Percentiles rank a stretch among this genome's conserved stretches.
Conservation (phyloP, 2,113 vertebrate genomes). For the Grus americana region DNA sequence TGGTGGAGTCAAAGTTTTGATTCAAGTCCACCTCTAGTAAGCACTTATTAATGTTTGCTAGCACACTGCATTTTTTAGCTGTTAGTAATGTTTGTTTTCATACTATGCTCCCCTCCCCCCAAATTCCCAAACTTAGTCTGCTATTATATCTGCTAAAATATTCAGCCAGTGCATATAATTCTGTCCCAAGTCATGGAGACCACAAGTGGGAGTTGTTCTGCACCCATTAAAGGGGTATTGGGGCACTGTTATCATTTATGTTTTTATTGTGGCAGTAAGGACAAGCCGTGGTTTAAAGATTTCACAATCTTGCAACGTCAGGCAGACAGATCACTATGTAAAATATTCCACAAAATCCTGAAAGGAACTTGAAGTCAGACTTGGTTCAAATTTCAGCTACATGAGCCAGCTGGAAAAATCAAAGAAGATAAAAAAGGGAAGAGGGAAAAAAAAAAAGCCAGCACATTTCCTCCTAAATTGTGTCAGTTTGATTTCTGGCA, state of each 20-base stretch:
- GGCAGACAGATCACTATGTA: background rate
- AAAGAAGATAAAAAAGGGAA: background rate
- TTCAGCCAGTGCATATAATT: background rate
- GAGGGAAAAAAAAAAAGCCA: background rate
- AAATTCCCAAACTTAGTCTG: background rate
- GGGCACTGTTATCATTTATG: background rate
- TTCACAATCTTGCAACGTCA: conserved; percentile 8
- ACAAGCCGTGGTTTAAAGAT: background rate
- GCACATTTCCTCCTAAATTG: background rate
- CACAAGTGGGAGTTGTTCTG: background rate
- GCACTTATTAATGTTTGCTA: background rate
- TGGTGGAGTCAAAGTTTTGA: background rate
- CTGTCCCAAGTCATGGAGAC: background rate
- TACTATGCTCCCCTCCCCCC: background rate
- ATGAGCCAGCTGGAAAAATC: conserved; percentile 17
- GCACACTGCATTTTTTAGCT: background rate
- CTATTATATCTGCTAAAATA: background rate
- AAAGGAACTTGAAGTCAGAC: background rate
- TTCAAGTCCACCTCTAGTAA: background rate
- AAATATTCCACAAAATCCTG: background rate
- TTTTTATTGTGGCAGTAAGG: background rate
- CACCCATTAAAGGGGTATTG: background rate
- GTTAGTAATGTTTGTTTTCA: background rate
- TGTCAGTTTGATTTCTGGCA: background rate
- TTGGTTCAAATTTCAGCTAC: background rate